phyloP scores from a whole-genome alignment of 2,797 vertebrate species.

The Acanthurus tractus region DNA sequence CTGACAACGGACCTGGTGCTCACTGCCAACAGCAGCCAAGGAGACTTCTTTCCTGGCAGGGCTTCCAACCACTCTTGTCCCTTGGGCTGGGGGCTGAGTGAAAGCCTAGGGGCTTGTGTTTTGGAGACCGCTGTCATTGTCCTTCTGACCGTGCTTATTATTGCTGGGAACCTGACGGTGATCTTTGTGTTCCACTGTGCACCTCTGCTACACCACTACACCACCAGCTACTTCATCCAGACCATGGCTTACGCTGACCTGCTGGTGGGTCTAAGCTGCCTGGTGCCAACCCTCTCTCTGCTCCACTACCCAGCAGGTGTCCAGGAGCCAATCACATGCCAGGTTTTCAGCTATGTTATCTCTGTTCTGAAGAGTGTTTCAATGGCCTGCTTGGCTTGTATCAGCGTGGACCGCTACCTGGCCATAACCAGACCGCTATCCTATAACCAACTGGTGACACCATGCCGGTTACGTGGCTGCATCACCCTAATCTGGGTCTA shows the following conservation, averaged over 20 bases:
- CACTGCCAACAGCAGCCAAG: slow-evolving; percentile 87
- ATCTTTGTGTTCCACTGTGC: slow-evolving; percentile 99
- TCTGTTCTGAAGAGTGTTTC: slow-evolving; percentile 98
- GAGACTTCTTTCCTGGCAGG: slow-evolving; percentile 77
- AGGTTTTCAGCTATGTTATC: slow-evolving; percentile 97
- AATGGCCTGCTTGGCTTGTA: slow-evolving; percentile 98
- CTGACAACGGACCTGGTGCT: slow-evolving; percentile 84
- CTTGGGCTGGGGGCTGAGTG: slow-evolving; percentile 93
- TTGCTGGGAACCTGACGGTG: slow-evolving; percentile 96
- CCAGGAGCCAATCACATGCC: slow-evolving; percentile 95
- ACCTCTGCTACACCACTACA: slow-evolving; percentile 96
- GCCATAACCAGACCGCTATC: slow-evolving; percentile 98
- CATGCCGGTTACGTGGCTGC: slow-evolving; percentile 95
- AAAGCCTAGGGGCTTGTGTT: slow-evolving; percentile 91
- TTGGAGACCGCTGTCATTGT: slow-evolving; percentile 96
- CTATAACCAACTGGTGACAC: slow-evolving; percentile 98
- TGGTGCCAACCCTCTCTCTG: slow-evolving; percentile 96
- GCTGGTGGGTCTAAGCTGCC: slow-evolving; percentile 96
- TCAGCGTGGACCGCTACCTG: slow-evolving; percentile 97
- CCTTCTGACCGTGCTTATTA: slow-evolving; percentile 95
- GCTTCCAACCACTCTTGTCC: slow-evolving; percentile 94
- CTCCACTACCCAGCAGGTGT: slow-evolving; percentile 95
- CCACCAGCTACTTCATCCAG: slow-evolving; percentile 99
- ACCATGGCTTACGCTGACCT: slow-evolving; percentile 99
- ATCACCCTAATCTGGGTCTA: slow-evolving; percentile 97